These are phyloP conservation scores for Drosophila pseudotalamancana DNA, from an alignment of 2,888 invertebrate species.

Conservation along the genomic window DNA sequence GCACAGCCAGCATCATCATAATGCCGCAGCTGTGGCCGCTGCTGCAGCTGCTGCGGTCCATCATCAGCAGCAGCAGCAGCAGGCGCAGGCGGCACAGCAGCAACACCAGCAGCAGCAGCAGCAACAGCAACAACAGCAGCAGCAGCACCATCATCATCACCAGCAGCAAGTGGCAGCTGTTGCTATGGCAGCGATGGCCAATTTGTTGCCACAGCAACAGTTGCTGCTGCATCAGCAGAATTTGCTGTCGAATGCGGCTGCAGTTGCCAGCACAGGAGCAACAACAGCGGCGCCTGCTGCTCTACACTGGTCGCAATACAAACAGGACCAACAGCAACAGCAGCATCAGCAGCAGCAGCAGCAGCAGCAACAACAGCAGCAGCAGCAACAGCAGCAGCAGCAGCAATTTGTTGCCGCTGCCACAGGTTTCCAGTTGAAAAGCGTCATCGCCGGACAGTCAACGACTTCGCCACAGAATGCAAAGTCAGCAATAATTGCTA, in stretches of 20 bases:
- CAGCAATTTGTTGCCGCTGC: conserved; percentile 73
- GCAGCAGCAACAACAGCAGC: conserved; percentile 77
- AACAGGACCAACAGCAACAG: conserved; percentile 66
- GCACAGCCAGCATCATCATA: conserved; percentile 78
- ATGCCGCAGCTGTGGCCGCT: conserved; percentile 67
- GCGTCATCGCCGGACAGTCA: conserved; percentile 72
- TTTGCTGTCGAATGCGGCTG: conserved; percentile 79
- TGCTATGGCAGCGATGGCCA: conserved; percentile 83
- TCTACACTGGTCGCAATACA: conserved; percentile 76
- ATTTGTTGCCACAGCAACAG: conserved; percentile 82
- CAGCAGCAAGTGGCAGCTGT: conserved; percentile 82
- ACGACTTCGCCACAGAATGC: conserved; percentile 78
- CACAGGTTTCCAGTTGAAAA: conserved; percentile 77
- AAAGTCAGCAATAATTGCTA: conserved; percentile 80
- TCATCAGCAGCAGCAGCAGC: conserved; percentile 77
- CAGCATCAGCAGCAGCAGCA: conserved; percentile 73
- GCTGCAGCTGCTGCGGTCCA: conserved; percentile 74
- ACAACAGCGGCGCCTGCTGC: conserved; percentile 71
- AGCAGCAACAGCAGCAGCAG: conserved; percentile 73
- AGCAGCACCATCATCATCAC: conserved; percentile 74
- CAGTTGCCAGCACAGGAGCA: conserved; percentile 66
- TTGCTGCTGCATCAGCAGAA: conserved; percentile 81
- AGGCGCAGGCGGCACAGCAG: conserved; percentile 59
- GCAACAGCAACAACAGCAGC: conserved; percentile 65
- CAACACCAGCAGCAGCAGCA: conserved; percentile 71